These are phyloP conservation scores for Ciconia stormi DNA, from an alignment of 2,113 vertebrate genomes.

Conservation along the genomic window DNA sequence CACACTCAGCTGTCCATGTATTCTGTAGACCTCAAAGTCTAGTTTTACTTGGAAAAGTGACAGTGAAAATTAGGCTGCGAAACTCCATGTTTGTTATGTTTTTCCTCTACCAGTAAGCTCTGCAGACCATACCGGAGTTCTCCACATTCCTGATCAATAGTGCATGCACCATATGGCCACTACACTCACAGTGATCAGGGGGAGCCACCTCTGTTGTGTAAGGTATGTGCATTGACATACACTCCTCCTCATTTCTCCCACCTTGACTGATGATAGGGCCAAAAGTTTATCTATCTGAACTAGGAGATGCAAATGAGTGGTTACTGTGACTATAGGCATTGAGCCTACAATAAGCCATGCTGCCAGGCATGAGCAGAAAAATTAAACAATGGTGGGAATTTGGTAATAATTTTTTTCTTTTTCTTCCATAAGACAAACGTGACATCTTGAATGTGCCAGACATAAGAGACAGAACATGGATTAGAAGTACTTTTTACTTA, in stretches of 20 bases:
- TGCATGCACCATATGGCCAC: not conserved
- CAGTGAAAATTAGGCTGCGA: not conserved
- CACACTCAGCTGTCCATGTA: fast-evolving
- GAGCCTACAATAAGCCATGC: not conserved
- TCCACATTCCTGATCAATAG: not conserved
- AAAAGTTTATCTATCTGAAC: not conserved
- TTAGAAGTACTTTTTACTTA: not conserved
- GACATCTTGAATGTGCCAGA: not conserved
- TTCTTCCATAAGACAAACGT: not conserved
- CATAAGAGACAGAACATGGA: not conserved
- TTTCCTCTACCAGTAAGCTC: not conserved
- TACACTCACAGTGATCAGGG: not conserved
- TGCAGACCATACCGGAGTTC: not conserved
- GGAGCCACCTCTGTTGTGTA: not conserved
- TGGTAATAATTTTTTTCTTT: not conserved
- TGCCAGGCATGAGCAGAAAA: not conserved
- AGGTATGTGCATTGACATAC: not conserved
- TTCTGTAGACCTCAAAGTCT: not conserved
- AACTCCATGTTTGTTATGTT: not conserved
- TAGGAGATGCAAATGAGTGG: not conserved
- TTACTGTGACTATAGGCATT: not conserved
- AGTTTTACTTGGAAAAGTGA: not conserved
- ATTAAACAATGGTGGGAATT: not conserved
- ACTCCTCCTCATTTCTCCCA: not conserved
- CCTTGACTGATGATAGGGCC: not conserved